Evolutionary conservation across 1,140 invertebrate genomes (phyloP).

Genomic region (Drosophila nasuta): DNA sequence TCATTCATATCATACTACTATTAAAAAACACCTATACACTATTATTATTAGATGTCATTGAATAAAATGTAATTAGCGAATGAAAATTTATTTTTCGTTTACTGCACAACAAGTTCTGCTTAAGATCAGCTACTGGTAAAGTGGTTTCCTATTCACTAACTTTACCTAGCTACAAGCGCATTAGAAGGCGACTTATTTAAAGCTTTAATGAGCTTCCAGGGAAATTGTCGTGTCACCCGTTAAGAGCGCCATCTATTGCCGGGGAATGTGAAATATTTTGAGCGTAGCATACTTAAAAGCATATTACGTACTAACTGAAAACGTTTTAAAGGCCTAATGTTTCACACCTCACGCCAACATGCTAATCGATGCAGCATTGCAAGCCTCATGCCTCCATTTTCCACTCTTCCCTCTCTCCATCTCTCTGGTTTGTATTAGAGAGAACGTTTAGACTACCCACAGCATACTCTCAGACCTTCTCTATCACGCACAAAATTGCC

Average conservation of each 20-base stretch:
- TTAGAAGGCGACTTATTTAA: not conserved
- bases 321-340: slow-evolving; percentile 51
- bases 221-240: slow-evolving; percentile 2
- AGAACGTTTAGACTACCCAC: slow-evolving; percentile 38
- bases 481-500: slow-evolving; percentile 61
- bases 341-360: slow-evolving; percentile 42
- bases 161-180: not conserved
- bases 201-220: slow-evolving; percentile 4
- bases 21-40: too few species aligned
- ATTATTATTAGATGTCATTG: too few species aligned
- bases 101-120: too few species aligned
- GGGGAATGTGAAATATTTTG: slow-evolving; percentile 9
- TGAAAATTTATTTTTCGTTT: too few species aligned
- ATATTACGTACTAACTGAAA: slow-evolving; percentile 47
- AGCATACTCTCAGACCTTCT: slow-evolving; percentile 46
- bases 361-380: slow-evolving; percentile 41
- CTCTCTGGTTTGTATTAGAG: slow-evolving; percentile 20
- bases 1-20: too few species aligned
- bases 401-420: not conserved
- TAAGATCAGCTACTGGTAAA: too few species aligned
- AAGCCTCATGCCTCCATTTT: not conserved
- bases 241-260: slow-evolving; percentile 23
- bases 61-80: too few species aligned
- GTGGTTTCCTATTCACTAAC: not conserved
- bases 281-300: slow-evolving; percentile 22